Base-by-base conservation (phyloP, 2,797 vertebrate species). In the Setipinna tenuifilis region DNA sequence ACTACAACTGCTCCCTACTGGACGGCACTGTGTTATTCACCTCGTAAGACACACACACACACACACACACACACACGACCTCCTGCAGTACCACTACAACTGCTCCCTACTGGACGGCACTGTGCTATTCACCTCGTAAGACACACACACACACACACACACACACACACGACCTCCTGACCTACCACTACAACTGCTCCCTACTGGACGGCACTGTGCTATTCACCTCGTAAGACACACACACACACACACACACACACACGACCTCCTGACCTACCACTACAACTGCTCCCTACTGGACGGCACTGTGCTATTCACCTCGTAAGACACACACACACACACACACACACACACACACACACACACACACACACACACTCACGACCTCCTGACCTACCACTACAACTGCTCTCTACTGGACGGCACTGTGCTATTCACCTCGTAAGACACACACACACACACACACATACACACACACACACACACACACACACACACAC, bases 381-480 rank as follows among this genome's bases (percentile, higher is more conserved):
- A 97, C 0, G 98, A 99, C 92, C 96, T 96, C 0, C 90, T 99
- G 75, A 95, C 91, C 86, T 99, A 99, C 90, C 97, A 99, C 91
- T 99, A 99, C 94, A 99, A 99, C 93, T 99, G 98, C 93, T 96
- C 97, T 1, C 86, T 99, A 82, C 86, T 99, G 94, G 98, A 99
- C 0, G 98, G 98, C 88, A 98, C 96, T 2, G 88, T 50, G 82
- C 97, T 99, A 89, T 99, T 98, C 91, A 97, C 98, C 81, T 96
- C 96, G 96, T 96, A 88, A 95, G 95, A 6, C 6, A 65, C 61
- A 28, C 61, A 65, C 61, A 28, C 61, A 65, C 61, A 65, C 61
- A 65, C 61, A 65, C 61, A 65, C 93, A 28, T 61, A 28, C 25
- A 46, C 35, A 14, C 62, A 41, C 68, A 65, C 68, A 25, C 44